These are phyloP conservation scores for Gambusia affinis DNA, from an alignment of 2,113 vertebrate species.

Conservation along the genomic window DNA sequence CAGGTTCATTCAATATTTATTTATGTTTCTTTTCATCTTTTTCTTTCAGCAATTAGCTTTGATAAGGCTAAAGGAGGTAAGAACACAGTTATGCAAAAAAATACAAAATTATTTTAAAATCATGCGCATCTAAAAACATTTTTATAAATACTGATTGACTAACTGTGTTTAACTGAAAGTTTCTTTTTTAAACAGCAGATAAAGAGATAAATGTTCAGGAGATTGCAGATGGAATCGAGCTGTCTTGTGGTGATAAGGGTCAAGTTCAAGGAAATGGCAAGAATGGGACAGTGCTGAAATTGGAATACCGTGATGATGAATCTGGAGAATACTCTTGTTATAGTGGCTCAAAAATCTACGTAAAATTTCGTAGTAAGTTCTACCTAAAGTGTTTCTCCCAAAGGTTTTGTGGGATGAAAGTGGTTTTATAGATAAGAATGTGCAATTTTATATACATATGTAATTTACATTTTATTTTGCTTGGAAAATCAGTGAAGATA, in stretches of 20 bases:
- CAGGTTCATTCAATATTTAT: neutral
- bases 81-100: neutral
- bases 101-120: neutral
- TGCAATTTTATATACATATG: neutral
- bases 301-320: too few relatives aligned
- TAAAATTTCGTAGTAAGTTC: conserved; percentile 75
- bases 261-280: rapidly evolving
- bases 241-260: conserved; percentile 1
- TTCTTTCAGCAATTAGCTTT: conserved; percentile 28
- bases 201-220: rapidly evolving
- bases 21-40: conserved; percentile 5
- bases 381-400: too few relatives aligned
- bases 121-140: neutral
- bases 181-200: neutral
- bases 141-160: neutral
- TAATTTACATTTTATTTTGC: neutral
- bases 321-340: conserved; percentile 14
- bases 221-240: neutral
- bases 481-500: neutral
- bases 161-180: neutral
- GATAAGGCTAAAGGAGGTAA: neutral
- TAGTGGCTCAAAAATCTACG: neutral
- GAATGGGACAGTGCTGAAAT: rapidly evolving
- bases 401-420: neutral
- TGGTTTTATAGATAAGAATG: neutral